Evolutionary conservation across 2,888 invertebrate genomes (phyloP).

Genomic region (Dryocosmus kuriphilus): DNA sequence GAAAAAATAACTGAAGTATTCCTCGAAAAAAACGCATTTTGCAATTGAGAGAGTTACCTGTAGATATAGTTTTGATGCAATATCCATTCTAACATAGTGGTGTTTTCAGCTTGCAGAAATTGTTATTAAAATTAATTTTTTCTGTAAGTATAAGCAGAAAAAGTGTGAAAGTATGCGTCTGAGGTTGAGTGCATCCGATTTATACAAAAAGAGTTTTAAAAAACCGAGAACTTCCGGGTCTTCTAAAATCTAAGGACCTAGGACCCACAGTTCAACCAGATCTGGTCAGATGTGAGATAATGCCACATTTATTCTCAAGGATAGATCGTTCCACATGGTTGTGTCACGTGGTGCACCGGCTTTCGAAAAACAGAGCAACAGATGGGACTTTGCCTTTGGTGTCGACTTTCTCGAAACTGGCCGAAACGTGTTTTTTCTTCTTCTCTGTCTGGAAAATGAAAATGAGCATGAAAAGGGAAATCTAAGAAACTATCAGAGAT

Average conservation of each 20-base stretch:
- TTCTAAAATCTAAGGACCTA: not conserved
- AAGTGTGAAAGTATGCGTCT: not conserved
- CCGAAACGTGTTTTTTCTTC: slow-evolving; percentile 13
- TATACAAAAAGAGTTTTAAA: not conserved
- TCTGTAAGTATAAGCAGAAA: not conserved
- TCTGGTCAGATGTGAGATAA: slow-evolving; percentile 23
- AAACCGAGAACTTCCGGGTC: not conserved
- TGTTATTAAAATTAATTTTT: no score
- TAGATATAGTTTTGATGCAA: no score
- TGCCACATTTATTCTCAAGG: slow-evolving; percentile 15
- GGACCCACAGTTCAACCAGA: not conserved
- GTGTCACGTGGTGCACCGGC: slow-evolving; percentile 33
- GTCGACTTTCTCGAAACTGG: slow-evolving; percentile 30
- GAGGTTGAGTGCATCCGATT: not conserved
- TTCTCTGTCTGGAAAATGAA: not conserved
- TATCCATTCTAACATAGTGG: no score
- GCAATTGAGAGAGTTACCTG: no score
- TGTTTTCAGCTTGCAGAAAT: no score
- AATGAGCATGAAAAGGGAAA: slow-evolving; percentile 29
- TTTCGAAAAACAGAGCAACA: slow-evolving; percentile 40
- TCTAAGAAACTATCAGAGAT: slow-evolving; percentile 2
- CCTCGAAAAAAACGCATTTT: no score
- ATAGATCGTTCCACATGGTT: slow-evolving; percentile 22
- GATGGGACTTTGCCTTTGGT: slow-evolving; percentile 36
- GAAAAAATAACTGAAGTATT: no score